phyloP scores from a whole-genome alignment of 2,888 invertebrate species.

The Pardosa pseudoannulata region DNA sequence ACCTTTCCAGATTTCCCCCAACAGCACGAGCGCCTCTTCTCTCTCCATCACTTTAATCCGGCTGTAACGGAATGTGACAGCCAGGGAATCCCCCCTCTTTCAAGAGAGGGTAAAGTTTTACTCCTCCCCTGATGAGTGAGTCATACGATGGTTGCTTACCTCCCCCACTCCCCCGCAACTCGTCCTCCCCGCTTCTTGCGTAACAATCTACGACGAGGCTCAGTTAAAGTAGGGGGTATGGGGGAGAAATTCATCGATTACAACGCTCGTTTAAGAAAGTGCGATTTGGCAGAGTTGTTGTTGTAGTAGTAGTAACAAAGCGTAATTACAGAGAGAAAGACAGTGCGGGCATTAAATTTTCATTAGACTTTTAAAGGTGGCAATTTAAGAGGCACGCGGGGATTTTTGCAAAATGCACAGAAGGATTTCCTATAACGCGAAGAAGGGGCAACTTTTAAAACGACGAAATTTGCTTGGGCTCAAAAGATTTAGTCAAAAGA shows the following conservation, averaged over 20 bases:
- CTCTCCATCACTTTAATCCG: constrained; percentile 55
- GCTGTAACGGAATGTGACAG: constrained; percentile 63
- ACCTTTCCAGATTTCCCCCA: not conserved
- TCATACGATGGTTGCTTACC: not conserved
- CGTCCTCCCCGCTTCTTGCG: not conserved
- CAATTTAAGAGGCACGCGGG: not conserved
- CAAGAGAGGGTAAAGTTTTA: constrained; percentile 6
- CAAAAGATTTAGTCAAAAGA: not conserved
- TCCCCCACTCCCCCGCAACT: not conserved
- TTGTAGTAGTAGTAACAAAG: too few species aligned
- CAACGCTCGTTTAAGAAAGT: constrained; percentile 9
- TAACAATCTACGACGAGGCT: constrained; percentile 16
- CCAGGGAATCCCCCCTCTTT: constrained; percentile 16
- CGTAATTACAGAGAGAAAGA: not conserved
- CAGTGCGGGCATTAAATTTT: not conserved
- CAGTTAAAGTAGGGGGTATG: too few species aligned
- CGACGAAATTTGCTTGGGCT: not conserved
- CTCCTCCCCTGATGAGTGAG: constrained; percentile 23
- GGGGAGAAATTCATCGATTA: not conserved
- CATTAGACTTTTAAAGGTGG: constrained; percentile 8
- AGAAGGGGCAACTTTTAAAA: not conserved
- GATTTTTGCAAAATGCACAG: not conserved
- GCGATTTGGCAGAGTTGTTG: not conserved
- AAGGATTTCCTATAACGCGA: not conserved
- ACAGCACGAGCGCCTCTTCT: not conserved